A percentile compares a stretch with the other conserved stretches of the same genome.
These are phyloP conservation scores for Chymomyza costata DNA, from an alignment of 1,140 invertebrate species.

Conservation along the genomic window DNA sequence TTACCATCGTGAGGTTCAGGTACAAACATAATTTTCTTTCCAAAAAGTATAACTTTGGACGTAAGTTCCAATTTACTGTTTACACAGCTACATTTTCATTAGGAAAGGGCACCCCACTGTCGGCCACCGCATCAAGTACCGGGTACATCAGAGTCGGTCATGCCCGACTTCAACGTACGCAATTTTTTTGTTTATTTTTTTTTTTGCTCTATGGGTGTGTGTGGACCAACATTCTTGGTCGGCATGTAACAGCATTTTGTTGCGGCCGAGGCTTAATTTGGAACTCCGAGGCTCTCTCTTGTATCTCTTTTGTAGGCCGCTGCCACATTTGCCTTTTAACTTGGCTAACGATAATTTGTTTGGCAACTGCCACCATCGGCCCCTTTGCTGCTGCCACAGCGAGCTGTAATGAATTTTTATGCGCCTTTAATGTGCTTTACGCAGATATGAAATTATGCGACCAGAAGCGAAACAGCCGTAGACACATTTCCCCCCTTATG, in stretches of 20 bases:
- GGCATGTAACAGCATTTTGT: no score
- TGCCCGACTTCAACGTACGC: no score
- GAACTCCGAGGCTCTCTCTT: conserved; percentile 18
- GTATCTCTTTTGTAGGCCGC: conserved; percentile 31
- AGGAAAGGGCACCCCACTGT: no score
- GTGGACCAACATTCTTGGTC: no score
- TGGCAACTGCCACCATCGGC: conserved; percentile 43
- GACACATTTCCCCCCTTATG: neutral
- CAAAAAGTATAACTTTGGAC: no score
- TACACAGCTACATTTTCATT: no score
- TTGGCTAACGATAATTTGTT: conserved; percentile 73
- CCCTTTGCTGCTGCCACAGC: conserved; percentile 30
- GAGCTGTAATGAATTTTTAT: conserved; percentile 73
- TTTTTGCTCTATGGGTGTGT: neutral
- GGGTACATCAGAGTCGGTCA: no score
- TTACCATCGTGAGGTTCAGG: no score
- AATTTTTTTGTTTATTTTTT: conserved; percentile 8
- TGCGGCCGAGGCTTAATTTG: conserved; percentile 24
- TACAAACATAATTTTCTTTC: no score
- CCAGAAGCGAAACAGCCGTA: conserved; percentile 27
- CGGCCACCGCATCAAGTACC: no score
- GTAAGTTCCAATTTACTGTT: no score
- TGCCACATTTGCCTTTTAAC: conserved; percentile 60
- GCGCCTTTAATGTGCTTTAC: conserved; percentile 63
- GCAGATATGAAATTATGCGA: conserved; percentile 59